Base-by-base conservation (phyloP, 2,113 vertebrate species). In the Taxidea taxus region DNA sequence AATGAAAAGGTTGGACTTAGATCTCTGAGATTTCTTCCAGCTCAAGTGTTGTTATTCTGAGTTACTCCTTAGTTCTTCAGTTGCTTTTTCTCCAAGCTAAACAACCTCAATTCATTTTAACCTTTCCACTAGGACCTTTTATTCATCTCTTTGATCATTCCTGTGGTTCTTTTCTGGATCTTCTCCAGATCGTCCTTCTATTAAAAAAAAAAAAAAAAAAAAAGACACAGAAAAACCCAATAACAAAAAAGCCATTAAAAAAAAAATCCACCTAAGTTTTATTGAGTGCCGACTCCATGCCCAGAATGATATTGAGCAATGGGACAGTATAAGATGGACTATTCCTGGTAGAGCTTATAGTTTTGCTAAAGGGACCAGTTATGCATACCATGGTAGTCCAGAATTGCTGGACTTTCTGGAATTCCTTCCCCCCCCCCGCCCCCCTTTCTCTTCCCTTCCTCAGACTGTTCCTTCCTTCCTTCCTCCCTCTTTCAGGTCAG, bases 41-140 rank as follows among this genome's bases (percentile, higher is more conserved):
- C 68, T 90, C 75, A 90, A 81, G 84, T 97, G 84, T 96, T 97
- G 81, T 96, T 97, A 91, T 97, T 98, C 93, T 95, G 54, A 97
- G 80, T 98, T 96, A 94, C 80, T 96, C 74, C 74, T 97, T 97
- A 96, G 93, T 97, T 97, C 90, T 98, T 87, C 49, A 92, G 11
- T 95, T 98, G 97, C 90, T 74, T 90, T 96, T 97, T 90, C 84
- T 98, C 97, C 97, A 98, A 98, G 90, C 75, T 96, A 97, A 98
- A 97, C 96, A 97, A 90, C 84, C 64, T 92, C 75, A 96, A 60
- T 98, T 97, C 94, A 42, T 95, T 96, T 97, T 96, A 97, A 97
- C 97, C 93, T 98, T 98, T 98, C 94, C 94, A 96, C 96, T 95
- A 98, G 97, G 96, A 97, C 94, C 95, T 97, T 97, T 96, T 96